These are phyloP conservation scores for Numida meleagris DNA, from an alignment of 2,113 vertebrate genomes.

Conservation along the genomic window DNA sequence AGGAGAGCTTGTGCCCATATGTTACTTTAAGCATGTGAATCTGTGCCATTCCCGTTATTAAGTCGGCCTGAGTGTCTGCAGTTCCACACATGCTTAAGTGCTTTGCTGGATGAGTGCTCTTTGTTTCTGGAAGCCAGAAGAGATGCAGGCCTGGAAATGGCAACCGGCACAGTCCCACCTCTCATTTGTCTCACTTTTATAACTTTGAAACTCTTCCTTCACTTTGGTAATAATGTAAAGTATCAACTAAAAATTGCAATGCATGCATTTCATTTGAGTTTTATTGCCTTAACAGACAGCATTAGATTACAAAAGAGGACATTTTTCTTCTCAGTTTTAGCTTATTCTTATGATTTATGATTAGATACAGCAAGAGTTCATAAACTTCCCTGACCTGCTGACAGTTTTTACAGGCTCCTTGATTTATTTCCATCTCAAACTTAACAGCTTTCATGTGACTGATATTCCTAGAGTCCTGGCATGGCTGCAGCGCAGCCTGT, in stretches of 20 bases:
- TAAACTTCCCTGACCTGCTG: constrained; percentile 89
- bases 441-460: constrained; percentile 89
- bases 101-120: background rate
- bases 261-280: constrained; percentile 87
- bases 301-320: constrained; percentile 88
- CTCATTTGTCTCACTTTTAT: constrained; percentile 78
- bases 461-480: constrained; percentile 82
- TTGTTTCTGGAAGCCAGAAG: constrained; percentile 18
- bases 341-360: constrained; percentile 90
- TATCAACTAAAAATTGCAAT: constrained; percentile 86
- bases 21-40: background rate
- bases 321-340: constrained; percentile 86
- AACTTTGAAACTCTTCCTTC: constrained; percentile 81
- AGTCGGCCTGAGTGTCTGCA: background rate
- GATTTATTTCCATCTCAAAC: constrained; percentile 89
- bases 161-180: constrained; percentile 7
- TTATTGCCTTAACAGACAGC: constrained; percentile 87
- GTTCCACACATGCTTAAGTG: background rate
- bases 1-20: background rate
- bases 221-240: constrained; percentile 86
- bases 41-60: background rate
- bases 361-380: constrained; percentile 88
- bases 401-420: constrained; percentile 88
- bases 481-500: constrained; percentile 77
- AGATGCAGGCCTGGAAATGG: background rate